Evolutionary conservation across 2,888 invertebrate species (phyloP).

Genomic region (Mantis religiosa): DNA sequence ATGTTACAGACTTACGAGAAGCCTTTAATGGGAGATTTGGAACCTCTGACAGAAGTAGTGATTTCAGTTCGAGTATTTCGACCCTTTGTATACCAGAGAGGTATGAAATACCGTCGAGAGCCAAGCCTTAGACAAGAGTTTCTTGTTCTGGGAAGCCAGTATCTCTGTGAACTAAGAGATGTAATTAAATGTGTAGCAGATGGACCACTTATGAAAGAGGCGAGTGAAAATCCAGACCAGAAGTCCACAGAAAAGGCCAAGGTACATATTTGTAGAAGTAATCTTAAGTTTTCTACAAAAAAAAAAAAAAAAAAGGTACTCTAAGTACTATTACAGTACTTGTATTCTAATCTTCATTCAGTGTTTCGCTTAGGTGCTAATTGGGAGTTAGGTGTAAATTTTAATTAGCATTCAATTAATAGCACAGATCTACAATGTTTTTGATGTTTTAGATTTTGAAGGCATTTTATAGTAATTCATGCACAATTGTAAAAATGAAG

Average conservation of each 20-base stretch:
- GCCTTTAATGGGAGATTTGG: not conserved
- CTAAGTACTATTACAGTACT: too few relatives aligned
- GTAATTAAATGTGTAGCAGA: slow-evolving; percentile 72
- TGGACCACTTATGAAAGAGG: slow-evolving; percentile 44
- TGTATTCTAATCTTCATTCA: too few relatives aligned
- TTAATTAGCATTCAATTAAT: too few relatives aligned
- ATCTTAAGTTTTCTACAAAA: too few relatives aligned
- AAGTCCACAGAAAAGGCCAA: slow-evolving; percentile 35
- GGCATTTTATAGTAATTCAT: too few relatives aligned
- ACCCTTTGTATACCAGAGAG: slow-evolving; percentile 42
- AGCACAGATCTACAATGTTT: too few relatives aligned
- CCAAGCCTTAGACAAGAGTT: slow-evolving; percentile 53
- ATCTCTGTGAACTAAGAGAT: slow-evolving; percentile 67
- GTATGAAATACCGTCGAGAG: slow-evolving; percentile 27
- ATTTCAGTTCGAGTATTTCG: slow-evolving; percentile 50
- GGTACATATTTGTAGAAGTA: slow-evolving; percentile 32
- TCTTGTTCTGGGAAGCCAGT: slow-evolving; percentile 62
- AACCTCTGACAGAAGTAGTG: slow-evolving; percentile 44
- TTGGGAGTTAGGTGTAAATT: too few relatives aligned
- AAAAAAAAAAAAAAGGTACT: too few relatives aligned
- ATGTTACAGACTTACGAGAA: not conserved
- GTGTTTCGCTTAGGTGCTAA: too few relatives aligned
- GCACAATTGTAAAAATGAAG: too few relatives aligned
- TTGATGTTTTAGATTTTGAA: too few relatives aligned
- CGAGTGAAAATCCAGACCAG: slow-evolving; percentile 41